Conservation (phyloP, 2,888 invertebrate genomes). For the Drosophila eohydei region DNA sequence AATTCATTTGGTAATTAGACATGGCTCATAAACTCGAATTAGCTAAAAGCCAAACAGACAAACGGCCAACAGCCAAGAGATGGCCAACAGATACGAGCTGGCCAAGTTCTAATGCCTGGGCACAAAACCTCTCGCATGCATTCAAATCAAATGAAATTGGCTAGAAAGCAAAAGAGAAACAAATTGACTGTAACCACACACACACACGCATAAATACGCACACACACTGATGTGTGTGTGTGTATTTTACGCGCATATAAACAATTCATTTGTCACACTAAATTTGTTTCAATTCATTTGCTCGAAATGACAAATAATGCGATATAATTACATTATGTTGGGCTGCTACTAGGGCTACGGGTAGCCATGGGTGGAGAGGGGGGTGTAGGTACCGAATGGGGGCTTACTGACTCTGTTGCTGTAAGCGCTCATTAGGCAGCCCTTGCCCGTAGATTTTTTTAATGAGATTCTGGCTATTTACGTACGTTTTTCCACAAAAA, state of each 20-base stretch:
- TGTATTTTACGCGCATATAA: slow-evolving; percentile 43
- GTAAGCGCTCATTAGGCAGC: slow-evolving; percentile 61
- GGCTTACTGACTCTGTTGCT: slow-evolving; percentile 3
- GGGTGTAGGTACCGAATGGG: rapidly evolving
- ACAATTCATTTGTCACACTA: slow-evolving; percentile 83
- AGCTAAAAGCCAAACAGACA: slow-evolving; percentile 62
- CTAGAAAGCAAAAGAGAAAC: slow-evolving; percentile 59
- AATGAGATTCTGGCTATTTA: slow-evolving; percentile 83
- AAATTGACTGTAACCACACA: slow-evolving; percentile 69
- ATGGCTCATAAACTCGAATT: slow-evolving; percentile 82
- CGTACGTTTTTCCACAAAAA: slow-evolving; percentile 81
- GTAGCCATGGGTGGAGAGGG: background rate
- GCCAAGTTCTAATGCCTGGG: slow-evolving; percentile 32
- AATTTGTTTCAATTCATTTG: slow-evolving; percentile 84
- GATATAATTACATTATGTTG: slow-evolving; percentile 73
- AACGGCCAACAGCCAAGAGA: slow-evolving; percentile 40
- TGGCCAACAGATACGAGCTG: slow-evolving; percentile 20
- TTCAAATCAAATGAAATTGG: slow-evolving; percentile 77
- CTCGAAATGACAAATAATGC: slow-evolving; percentile 80
- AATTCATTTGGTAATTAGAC: slow-evolving; percentile 83
- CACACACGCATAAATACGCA: background rate
- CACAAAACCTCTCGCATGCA: slow-evolving; percentile 34
- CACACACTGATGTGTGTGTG: background rate
- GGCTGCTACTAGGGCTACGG: slow-evolving; percentile 9
- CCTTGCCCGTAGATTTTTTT: slow-evolving; percentile 66